Percentiles rank a stretch among this genome's conserved stretches.
phyloP scores from a whole-genome alignment of 2,113 vertebrate species.

The Panurus biarmicus region DNA sequence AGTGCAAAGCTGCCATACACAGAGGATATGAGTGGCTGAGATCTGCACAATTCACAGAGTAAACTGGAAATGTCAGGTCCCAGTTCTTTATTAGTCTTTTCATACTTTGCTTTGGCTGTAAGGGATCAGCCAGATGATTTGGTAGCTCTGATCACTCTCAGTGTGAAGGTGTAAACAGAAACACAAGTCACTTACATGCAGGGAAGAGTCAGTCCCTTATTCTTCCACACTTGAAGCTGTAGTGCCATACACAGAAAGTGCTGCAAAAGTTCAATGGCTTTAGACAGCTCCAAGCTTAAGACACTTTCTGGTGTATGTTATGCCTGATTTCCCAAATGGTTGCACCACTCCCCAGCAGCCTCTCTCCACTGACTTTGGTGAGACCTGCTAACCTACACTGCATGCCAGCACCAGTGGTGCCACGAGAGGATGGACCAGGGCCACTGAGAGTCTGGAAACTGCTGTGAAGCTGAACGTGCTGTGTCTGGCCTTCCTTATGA shows the following conservation, averaged over 20 bases:
- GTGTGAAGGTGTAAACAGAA: neutral
- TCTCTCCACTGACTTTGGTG: neutral
- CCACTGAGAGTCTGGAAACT: neutral
- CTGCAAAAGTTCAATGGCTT: neutral
- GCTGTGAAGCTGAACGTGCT: neutral
- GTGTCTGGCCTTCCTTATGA: neutral
- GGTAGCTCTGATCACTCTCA: neutral
- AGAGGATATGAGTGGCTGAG: neutral
- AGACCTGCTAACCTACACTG: neutral
- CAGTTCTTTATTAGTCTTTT: neutral
- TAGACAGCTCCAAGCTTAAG: neutral
- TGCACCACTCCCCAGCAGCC: neutral
- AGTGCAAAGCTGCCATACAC: neutral
- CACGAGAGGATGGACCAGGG: neutral
- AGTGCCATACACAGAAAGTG: neutral
- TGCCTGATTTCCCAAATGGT: neutral
- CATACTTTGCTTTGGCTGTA: neutral
- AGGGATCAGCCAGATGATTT: neutral
- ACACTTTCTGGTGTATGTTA: neutral
- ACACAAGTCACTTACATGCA: neutral
- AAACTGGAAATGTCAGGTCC: neutral
- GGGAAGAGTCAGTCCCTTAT: neutral
- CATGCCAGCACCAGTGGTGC: neutral
- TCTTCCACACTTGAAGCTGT: neutral
- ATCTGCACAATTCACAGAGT: neutral